Conservation (phyloP, 2,113 vertebrate species). For the Gadus macrocephalus region DNA sequence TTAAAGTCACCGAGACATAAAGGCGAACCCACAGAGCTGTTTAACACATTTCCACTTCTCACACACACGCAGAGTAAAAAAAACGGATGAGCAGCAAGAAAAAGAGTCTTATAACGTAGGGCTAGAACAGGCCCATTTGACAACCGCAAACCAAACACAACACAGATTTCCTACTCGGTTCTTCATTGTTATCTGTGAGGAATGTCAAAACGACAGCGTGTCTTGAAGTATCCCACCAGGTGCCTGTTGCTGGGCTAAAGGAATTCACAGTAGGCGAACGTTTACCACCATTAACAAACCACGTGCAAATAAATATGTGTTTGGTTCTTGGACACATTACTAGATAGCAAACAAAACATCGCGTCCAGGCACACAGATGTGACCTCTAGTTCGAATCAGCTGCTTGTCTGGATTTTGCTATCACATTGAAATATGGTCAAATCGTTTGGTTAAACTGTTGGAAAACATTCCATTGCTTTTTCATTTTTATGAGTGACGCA, state of each 20-base stretch:
- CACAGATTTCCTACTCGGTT: conserved; percentile 39
- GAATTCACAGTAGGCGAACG: conserved; percentile 23
- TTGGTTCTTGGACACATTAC: too few species aligned
- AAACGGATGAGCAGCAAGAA: conserved; percentile 37
- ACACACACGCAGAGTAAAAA: conserved; percentile 33
- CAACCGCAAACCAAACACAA: conserved; percentile 41
- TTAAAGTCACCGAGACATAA: conserved; percentile 40
- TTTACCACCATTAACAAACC: conserved; percentile 9
- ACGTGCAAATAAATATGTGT: background rate
- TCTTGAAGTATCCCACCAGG: conserved; percentile 24
- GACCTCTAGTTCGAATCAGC: too few species aligned
- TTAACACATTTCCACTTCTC: conserved; percentile 27
- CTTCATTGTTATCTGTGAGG: conserved; percentile 30
- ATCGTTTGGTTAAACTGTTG: too few species aligned
- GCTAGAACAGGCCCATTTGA: conserved; percentile 33
- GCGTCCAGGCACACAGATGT: too few species aligned
- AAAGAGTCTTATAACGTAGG: conserved; percentile 44
- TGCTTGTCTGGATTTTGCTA: too few species aligned
- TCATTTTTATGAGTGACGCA: too few species aligned
- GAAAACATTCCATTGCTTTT: too few species aligned
- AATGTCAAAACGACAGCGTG: conserved; percentile 52
- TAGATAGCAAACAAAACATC: too few species aligned
- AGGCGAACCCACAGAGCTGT: conserved; percentile 22
- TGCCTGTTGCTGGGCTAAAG: conserved; percentile 36
- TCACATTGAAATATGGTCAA: too few species aligned